Conservation (phyloP, 2,113 vertebrate genomes). For the Hippoglossus stenolepis region DNA sequence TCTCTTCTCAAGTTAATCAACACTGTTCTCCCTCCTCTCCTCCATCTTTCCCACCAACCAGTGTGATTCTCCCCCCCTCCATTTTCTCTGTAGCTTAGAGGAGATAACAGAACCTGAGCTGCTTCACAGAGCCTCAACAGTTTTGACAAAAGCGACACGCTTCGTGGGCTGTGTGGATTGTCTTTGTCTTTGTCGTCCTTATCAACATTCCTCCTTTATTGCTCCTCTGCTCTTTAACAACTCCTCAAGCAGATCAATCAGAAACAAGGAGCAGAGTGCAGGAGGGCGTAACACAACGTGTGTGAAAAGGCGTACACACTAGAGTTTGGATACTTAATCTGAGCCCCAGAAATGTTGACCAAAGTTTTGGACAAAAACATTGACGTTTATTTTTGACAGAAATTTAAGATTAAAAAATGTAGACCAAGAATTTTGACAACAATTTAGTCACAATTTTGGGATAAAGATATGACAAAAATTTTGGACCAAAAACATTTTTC, state of each 20-base stretch:
- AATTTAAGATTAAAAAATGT: too few species aligned
- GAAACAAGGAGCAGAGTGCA: background rate
- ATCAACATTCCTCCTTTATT: constrained; percentile 3
- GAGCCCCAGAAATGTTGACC: too few species aligned
- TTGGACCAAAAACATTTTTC: too few species aligned
- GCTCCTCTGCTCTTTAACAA: background rate
- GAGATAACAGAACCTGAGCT: constrained; percentile 23
- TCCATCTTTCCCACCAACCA: constrained; percentile 7
- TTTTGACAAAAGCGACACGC: background rate
- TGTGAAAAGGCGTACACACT: background rate
- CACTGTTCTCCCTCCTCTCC: constrained; percentile 2
- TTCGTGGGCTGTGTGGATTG: background rate
- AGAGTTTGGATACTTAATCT: too few species aligned
- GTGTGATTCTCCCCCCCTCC: background rate
- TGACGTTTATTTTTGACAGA: too few species aligned
- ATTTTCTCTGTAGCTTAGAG: constrained; percentile 15
- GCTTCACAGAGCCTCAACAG: background rate
- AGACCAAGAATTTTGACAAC: too few species aligned
- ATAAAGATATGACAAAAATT: too few species aligned
- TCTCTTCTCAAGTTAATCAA: constrained; percentile 26
- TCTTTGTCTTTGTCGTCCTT: background rate
- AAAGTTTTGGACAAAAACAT: too few species aligned
- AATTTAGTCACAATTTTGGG: too few species aligned
- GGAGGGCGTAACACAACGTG: background rate
- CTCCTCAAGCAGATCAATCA: constrained; percentile 7